Evolutionary conservation across 2,113 vertebrate species (phyloP).

Genomic region (Piprites chloris): DNA sequence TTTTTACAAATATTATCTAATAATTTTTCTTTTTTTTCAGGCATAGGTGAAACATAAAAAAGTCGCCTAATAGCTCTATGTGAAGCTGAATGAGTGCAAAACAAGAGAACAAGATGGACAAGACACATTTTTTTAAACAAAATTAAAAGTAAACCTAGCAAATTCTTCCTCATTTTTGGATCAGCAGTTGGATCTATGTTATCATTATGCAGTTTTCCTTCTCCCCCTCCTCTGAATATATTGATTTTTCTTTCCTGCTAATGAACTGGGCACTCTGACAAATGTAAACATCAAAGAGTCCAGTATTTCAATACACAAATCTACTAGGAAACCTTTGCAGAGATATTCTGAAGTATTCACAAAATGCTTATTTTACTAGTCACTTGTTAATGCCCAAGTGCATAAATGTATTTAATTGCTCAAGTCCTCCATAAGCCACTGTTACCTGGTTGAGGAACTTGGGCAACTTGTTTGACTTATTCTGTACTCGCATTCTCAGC

Average conservation of each 20-base stretch:
- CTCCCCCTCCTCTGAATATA: not conserved
- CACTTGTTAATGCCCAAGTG: not conserved
- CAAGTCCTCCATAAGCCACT: not conserved
- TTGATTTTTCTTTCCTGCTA: conserved; percentile 22
- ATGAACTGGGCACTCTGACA: conserved; percentile 8
- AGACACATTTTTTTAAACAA: not conserved
- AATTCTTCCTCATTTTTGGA: not conserved
- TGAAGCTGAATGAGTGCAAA: not conserved
- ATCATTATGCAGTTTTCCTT: not conserved
- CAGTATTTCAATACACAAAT: not conserved
- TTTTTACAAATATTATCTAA: not conserved
- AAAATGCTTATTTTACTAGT: not conserved
- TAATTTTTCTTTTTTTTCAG: too few relatives aligned
- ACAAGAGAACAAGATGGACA: not conserved
- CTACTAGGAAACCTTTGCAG: not conserved
- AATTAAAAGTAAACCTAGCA: not conserved
- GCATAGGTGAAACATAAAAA: not conserved
- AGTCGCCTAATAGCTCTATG: not conserved
- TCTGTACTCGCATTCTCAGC: not conserved
- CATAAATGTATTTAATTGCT: not conserved
- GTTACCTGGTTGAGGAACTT: not conserved
- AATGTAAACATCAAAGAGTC: not conserved
- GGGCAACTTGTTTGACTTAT: conserved; percentile 30
- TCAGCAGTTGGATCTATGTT: not conserved
- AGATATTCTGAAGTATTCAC: not conserved